Percentiles rank a stretch among this genome's conserved stretches.
Conservation (phyloP, 2,113 vertebrate genomes). For the Hipposideros armiger region DNA sequence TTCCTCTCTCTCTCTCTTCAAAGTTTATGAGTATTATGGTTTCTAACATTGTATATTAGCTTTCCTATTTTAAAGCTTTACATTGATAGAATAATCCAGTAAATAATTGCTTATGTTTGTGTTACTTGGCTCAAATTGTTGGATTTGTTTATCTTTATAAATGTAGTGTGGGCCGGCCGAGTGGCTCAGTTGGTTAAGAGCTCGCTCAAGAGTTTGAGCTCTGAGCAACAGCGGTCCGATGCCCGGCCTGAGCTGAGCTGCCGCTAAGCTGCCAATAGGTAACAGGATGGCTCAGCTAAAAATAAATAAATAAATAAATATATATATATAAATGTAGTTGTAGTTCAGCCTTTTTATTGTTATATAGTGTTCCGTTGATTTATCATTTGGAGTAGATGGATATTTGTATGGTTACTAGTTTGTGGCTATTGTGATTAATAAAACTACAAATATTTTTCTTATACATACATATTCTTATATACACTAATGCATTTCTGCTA, state of each 20-base stretch:
- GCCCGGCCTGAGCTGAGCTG: too few species aligned
- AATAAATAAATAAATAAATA: too few species aligned
- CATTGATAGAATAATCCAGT: background rate
- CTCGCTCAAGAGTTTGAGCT: too few species aligned
- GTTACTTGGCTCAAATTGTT: background rate
- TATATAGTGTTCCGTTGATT: background rate
- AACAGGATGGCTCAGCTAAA: too few species aligned
- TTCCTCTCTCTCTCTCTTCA: background rate
- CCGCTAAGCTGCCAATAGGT: too few species aligned
- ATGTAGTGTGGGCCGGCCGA: background rate
- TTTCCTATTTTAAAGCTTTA: conserved; percentile 32
- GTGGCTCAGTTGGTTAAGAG: too few species aligned
- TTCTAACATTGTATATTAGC: background rate
- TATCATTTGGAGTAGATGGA: background rate
- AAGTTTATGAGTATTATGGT: background rate
- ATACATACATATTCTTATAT: background rate
- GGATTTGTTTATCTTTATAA: background rate
- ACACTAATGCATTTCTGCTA: background rate
- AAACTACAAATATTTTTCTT: background rate
- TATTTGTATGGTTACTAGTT: background rate
- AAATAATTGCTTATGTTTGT: background rate
- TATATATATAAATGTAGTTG: background rate
- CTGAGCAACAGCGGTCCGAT: too few species aligned
- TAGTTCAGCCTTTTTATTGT: background rate
- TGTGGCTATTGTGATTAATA: background rate